Percentiles rank a stretch among this genome's conserved stretches.
These are phyloP conservation scores for Campodea augens DNA, from an alignment of 1,140 invertebrate genomes.

Conservation along the genomic window DNA sequence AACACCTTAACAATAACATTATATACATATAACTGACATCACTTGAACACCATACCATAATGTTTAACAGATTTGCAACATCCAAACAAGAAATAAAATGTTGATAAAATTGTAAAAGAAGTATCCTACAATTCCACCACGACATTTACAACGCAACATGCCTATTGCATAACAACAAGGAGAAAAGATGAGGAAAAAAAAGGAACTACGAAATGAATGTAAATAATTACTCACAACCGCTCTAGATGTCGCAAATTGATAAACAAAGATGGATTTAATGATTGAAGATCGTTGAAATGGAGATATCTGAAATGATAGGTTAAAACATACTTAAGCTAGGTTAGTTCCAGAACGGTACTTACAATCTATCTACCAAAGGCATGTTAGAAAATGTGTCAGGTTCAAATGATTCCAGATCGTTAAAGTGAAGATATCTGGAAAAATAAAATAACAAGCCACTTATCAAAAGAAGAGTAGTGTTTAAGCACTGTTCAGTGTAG, in stretches of 20 bases:
- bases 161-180: too few species aligned
- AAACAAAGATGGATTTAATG: conserved; percentile 37
- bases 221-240: conserved; percentile 29
- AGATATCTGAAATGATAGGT: conserved; percentile 32
- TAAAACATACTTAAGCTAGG: not conserved
- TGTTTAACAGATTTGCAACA: too few species aligned
- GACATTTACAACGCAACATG: too few species aligned
- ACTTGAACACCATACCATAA: too few species aligned
- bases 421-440: conserved; percentile 25
- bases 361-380: conserved; percentile 22
- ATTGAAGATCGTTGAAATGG: conserved; percentile 40
- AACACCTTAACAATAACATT: too few species aligned
- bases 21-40: too few species aligned
- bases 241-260: conserved; percentile 37
- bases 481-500: not conserved
- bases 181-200: too few species aligned
- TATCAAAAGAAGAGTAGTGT: not conserved
- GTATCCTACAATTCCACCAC: too few species aligned
- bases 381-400: conserved; percentile 22
- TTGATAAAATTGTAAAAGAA: too few species aligned
- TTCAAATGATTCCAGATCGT: conserved; percentile 21
- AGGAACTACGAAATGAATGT: too few species aligned
- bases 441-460: conserved; percentile 6
- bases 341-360: conserved; percentile 14
- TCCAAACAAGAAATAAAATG: too few species aligned